Percentiles rank a stretch among this genome's conserved stretches.
Conservation (phyloP, 2,113 vertebrate species). For the Gila orcuttii region DNA sequence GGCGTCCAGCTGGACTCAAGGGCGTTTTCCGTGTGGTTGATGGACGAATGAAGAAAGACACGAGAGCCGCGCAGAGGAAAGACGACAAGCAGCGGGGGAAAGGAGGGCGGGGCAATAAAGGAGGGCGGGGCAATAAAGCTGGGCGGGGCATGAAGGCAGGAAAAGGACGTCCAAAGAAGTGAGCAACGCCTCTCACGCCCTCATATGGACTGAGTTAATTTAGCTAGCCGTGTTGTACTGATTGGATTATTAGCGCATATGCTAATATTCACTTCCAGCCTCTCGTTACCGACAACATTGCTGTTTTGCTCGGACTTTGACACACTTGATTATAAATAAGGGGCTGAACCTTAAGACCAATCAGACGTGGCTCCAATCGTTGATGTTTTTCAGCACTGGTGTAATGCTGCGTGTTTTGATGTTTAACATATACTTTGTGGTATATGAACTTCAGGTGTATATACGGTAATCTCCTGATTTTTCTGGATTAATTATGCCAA, state of each 20-base stretch:
- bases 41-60: constrained; percentile 92
- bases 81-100: constrained; percentile 72
- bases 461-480: not conserved
- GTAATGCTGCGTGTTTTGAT: not conserved
- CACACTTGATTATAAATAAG: not conserved
- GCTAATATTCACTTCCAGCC: not conserved
- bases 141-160: constrained; percentile 30
- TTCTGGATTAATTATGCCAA: not conserved
- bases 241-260: not conserved
- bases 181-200: not conserved
- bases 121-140: constrained; percentile 27
- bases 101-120: constrained; percentile 38
- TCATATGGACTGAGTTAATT: not conserved
- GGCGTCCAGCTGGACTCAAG: constrained; percentile 85
- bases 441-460: not conserved
- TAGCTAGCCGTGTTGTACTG: not conserved
- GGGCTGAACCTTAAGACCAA: not conserved
- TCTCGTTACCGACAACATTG: not conserved
- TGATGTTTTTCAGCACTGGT: not conserved
- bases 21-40: constrained; percentile 94
- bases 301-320: not conserved
- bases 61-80: constrained; percentile 82
- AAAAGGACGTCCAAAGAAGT: constrained; percentile 52
- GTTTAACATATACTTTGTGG: not conserved
- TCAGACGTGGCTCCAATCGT: not conserved